Conservation (phyloP, 53 echinoderm and acorn worm species). For the Crossaster papposus region DNA sequence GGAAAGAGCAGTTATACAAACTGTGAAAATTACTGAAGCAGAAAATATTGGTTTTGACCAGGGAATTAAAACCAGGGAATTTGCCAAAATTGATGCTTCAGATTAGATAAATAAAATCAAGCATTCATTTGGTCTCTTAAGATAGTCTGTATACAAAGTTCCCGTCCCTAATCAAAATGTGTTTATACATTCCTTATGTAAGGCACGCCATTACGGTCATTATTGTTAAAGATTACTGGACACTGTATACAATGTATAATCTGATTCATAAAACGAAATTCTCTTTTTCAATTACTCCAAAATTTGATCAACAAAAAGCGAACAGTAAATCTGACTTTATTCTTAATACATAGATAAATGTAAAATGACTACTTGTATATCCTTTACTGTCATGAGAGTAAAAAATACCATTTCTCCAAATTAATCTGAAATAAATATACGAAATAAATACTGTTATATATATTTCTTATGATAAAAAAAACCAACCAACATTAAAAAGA, state of each 20-base stretch:
- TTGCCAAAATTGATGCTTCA: background rate
- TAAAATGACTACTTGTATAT: slow-evolving; percentile 30
- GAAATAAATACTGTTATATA: background rate
- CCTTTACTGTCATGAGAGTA: background rate
- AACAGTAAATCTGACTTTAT: background rate
- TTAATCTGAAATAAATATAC: background rate
- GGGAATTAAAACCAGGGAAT: background rate
- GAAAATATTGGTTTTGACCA: too few species aligned
- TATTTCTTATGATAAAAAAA: slow-evolving; percentile 2
- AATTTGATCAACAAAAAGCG: background rate
- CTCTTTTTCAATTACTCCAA: background rate
- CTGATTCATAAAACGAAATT: background rate
- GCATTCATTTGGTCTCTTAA: background rate
- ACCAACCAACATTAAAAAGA: slow-evolving; percentile 9
- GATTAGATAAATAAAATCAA: background rate
- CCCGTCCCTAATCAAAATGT: background rate
- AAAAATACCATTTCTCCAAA: background rate
- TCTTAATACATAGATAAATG: background rate
- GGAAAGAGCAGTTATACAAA: background rate
- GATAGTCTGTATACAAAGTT: background rate
- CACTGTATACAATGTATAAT: background rate
- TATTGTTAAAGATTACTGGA: background rate
- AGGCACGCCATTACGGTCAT: slow-evolving; percentile 25
- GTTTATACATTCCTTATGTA: background rate
- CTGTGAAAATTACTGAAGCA: too few species aligned